Conservation (phyloP, 2,888 invertebrate species). For the Phengaris arion region DNA sequence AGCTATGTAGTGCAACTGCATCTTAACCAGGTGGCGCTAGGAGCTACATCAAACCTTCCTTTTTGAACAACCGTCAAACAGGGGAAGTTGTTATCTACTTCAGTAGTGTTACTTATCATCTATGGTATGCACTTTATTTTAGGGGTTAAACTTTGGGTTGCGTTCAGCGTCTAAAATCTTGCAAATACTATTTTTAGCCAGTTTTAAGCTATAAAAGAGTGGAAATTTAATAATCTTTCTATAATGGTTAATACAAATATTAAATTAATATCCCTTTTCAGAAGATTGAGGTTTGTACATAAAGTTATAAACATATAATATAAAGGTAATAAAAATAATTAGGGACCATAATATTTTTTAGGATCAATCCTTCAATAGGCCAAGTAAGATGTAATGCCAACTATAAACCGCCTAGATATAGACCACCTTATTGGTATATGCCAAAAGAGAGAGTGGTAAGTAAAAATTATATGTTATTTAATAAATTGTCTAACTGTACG, state of each 20-base stretch:
- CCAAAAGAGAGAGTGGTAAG: slow-evolving; percentile 83
- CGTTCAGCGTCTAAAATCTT: neutral
- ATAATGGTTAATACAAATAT: slow-evolving; percentile 56
- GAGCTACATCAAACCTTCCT: too few species aligned
- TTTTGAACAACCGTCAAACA: too few species aligned
- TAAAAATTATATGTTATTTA: slow-evolving; percentile 34
- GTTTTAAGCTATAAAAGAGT: neutral
- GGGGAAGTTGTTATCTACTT: too few species aligned
- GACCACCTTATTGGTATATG: slow-evolving; percentile 87
- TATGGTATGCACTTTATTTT: too few species aligned
- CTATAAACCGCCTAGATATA: slow-evolving; percentile 75
- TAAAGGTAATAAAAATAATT: neutral
- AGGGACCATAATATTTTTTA: slow-evolving; percentile 41
- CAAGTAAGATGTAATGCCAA: slow-evolving; percentile 43
- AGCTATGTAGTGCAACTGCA: too few species aligned
- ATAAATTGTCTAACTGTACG: too few species aligned
- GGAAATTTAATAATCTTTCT: slow-evolving; percentile 9
- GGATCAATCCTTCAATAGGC: slow-evolving; percentile 38
- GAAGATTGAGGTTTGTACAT: slow-evolving; percentile 52
- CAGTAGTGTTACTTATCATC: too few species aligned
- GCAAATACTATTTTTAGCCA: neutral
- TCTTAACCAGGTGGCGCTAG: too few species aligned
- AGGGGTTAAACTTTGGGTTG: too few species aligned
- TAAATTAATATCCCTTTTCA: slow-evolving; percentile 53
- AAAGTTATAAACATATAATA: neutral